A percentile compares a stretch with the other conserved stretches of the same genome.
Conservation (phyloP, 2,888 invertebrate species). For the Hecatera dysodea region DNA sequence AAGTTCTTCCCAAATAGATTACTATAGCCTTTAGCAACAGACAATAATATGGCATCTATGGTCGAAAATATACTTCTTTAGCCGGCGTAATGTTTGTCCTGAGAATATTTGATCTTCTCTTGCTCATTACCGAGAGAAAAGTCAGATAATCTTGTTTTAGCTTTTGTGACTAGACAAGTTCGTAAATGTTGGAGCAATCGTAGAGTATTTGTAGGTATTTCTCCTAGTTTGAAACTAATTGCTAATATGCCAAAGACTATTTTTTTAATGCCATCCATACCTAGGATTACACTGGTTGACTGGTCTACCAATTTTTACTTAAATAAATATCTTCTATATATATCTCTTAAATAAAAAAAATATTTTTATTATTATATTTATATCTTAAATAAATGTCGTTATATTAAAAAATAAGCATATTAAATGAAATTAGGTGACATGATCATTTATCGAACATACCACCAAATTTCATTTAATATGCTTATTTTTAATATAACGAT, state of each 20-base stretch:
- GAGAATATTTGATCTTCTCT: slow-evolving; percentile 31
- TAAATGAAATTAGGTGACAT: too few relatives aligned
- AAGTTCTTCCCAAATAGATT: slow-evolving; percentile 82
- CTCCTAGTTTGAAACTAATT: background rate
- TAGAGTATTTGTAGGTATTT: background rate
- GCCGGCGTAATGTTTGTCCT: slow-evolving; percentile 10
- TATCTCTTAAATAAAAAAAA: too few relatives aligned
- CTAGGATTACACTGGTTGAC: background rate
- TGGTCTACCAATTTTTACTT: too few relatives aligned
- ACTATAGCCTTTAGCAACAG: slow-evolving; percentile 70
- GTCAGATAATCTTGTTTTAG: too few relatives aligned
- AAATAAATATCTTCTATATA: too few relatives aligned
- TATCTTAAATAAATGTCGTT: too few relatives aligned
- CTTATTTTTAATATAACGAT: too few relatives aligned
- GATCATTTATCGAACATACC: too few relatives aligned
- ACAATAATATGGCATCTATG: slow-evolving; percentile 62
- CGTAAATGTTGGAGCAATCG: slow-evolving; percentile 6
- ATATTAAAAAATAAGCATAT: too few relatives aligned
- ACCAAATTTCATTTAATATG: too few relatives aligned
- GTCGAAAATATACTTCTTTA: slow-evolving; percentile 47
- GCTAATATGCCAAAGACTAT: background rate
- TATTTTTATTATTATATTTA: too few relatives aligned
- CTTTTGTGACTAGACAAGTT: background rate
- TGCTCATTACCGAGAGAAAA: slow-evolving; percentile 6
- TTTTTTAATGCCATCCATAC: background rate